A percentile compares a stretch with the other conserved stretches of the same genome.
Conservation (phyloP, 2,113 vertebrate genomes). For the Ranitomeya variabilis region DNA sequence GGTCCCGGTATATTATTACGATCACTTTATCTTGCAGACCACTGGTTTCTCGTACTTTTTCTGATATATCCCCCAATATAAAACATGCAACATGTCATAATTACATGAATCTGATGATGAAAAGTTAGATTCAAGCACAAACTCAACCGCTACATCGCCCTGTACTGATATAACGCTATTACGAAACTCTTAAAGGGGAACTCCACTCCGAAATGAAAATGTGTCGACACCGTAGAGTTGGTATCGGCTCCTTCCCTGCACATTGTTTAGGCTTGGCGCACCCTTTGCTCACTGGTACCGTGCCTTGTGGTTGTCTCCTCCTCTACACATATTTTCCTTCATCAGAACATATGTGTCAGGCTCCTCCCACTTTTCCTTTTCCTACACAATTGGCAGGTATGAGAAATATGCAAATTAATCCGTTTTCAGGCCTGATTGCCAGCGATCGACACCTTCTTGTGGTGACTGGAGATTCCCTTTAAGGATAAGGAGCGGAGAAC, state of each 20-base stretch:
- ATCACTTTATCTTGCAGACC: constrained; percentile 20
- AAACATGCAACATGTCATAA: background rate
- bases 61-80: background rate
- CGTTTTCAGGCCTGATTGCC: background rate
- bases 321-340: background rate
- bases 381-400: background rate
- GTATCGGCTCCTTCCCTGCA: background rate
- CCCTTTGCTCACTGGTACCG: no score
- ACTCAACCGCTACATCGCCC: background rate
- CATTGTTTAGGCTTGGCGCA: background rate
- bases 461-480: background rate
- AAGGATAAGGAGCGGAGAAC: background rate
- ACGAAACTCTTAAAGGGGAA: background rate
- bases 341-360: background rate
- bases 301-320: background rate
- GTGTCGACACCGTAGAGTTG: no score
- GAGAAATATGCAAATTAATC: no score
- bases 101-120: background rate
- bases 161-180: background rate
- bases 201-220: background rate
- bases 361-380: background rate
- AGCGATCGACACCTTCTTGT: background rate
- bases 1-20: background rate
- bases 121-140: background rate
- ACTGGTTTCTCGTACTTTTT: background rate